Conservation (phyloP, 2,888 invertebrate genomes). For the Tinea pellionella region DNA sequence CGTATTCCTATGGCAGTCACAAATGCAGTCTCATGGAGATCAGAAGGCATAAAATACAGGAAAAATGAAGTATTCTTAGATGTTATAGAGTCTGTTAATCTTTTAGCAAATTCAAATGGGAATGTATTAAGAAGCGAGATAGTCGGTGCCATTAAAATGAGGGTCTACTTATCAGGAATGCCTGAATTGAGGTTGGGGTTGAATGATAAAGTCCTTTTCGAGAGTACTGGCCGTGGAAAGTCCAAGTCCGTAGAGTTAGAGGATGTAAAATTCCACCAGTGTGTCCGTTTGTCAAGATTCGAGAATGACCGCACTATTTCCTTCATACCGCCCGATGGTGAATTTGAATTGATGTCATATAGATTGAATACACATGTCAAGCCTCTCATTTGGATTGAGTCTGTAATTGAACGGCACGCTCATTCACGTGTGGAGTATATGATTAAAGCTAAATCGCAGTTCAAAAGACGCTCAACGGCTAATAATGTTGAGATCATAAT, state of each 20-base stretch:
- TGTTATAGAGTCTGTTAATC: slow-evolving; percentile 98
- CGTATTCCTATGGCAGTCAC: slow-evolving; percentile 98
- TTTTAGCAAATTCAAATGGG: slow-evolving; percentile 95
- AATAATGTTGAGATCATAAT: slow-evolving; percentile 99
- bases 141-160: slow-evolving; percentile 98
- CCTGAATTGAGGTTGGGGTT: slow-evolving; percentile 95
- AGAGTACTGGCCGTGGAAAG: slow-evolving; percentile 96
- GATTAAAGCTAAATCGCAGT: slow-evolving; percentile 99
- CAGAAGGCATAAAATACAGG: slow-evolving; percentile 97
- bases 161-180: slow-evolving; percentile 98
- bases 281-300: slow-evolving; percentile 94
- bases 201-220: slow-evolving; percentile 98
- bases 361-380: slow-evolving; percentile 96
- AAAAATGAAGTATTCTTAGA: slow-evolving; percentile 99
- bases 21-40: slow-evolving; percentile 99
- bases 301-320: slow-evolving; percentile 98
- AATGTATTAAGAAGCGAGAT: slow-evolving; percentile 97
- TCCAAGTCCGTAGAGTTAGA: slow-evolving; percentile 98
- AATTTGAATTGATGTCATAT: slow-evolving; percentile 99
- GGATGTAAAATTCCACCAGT: slow-evolving; percentile 99
- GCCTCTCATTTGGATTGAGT: slow-evolving; percentile 98
- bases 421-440: slow-evolving; percentile 98
- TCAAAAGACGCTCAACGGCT: slow-evolving; percentile 96
- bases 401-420: slow-evolving; percentile 96
- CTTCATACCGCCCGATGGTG: slow-evolving; percentile 98